These are phyloP conservation scores for Daktulosphaira vitifoliae DNA, from an alignment of 1,140 invertebrate genomes.

Conservation along the genomic window DNA sequence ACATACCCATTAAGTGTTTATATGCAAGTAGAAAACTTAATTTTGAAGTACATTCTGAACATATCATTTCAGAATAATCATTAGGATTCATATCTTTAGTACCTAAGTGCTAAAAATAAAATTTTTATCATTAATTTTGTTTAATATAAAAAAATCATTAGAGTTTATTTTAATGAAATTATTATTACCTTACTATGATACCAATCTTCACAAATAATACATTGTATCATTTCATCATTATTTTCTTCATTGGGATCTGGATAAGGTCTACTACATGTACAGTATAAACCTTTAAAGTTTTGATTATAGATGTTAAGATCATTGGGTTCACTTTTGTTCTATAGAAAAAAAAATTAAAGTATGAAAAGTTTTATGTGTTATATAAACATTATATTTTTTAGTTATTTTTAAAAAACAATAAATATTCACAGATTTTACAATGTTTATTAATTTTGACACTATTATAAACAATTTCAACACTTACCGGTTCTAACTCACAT, in stretches of 20 bases:
- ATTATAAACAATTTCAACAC: too few species aligned
- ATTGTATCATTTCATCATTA: slow-evolving; percentile 91
- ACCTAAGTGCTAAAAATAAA: slow-evolving; percentile 56
- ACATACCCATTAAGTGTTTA: slow-evolving; percentile 14
- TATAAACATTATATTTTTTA: too few species aligned
- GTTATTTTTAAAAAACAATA: too few species aligned
- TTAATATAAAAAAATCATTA: slow-evolving; percentile 34
- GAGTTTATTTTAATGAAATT: background rate
- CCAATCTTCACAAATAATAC: slow-evolving; percentile 97
- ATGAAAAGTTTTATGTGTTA: too few species aligned
- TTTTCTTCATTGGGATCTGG: slow-evolving; percentile 80
- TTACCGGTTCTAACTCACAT: slow-evolving; percentile 63
- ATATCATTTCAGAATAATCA: slow-evolving; percentile 71
- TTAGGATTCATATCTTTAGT: slow-evolving; percentile 49
- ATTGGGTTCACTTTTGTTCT: slow-evolving; percentile 59
- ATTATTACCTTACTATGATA: slow-evolving; percentile 62
- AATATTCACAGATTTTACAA: too few species aligned
- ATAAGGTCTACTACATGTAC: slow-evolving; percentile 86
- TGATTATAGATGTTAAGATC: slow-evolving; percentile 81
- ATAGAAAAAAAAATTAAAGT: slow-evolving; percentile 34
- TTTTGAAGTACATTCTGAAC: slow-evolving; percentile 60
- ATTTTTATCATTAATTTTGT: too few species aligned
- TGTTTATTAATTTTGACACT: too few species aligned
- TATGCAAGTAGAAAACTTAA: slow-evolving; percentile 37
- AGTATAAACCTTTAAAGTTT: slow-evolving; percentile 91